These are phyloP conservation scores for Rhinogobio ventralis DNA, from an alignment of 2,797 vertebrate species.

Conservation along the genomic window DNA sequence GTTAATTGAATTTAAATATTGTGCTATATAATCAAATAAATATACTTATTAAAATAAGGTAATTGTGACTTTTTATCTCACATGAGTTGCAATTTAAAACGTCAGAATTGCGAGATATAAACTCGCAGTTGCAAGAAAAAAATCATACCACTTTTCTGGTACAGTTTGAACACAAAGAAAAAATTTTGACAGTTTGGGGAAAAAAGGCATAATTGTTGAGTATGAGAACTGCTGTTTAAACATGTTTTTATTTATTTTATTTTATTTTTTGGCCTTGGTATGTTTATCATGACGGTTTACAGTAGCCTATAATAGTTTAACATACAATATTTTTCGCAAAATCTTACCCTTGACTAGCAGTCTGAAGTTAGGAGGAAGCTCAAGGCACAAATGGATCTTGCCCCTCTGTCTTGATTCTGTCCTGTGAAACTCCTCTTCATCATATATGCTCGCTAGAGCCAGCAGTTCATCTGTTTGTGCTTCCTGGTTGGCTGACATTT, in stretches of 20 bases:
- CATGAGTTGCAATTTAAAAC: no score
- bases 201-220: not conserved
- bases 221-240: not conserved
- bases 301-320: not conserved
- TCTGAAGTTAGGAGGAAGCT: constrained; percentile 88
- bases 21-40: not conserved
- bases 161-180: no score
- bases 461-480: constrained; percentile 11
- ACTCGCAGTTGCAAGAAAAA: no score
- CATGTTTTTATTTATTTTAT: not conserved
- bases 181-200: no score
- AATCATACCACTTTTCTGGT: no score
- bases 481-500: constrained; percentile 70
- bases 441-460: not conserved
- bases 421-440: not conserved
- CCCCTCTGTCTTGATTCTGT: not conserved
- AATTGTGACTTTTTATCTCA: not conserved
- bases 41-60: not conserved
- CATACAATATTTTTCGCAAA: not conserved
- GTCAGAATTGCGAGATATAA: no score
- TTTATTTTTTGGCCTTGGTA: not conserved
- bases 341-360: constrained; percentile 67
- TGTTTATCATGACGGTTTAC: not conserved
- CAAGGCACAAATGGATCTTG: constrained; percentile 68
- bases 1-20: constrained; percentile 1